These are phyloP conservation scores for Thripadectes ignobilis DNA, from an alignment of 2,797 vertebrate species.

Conservation along the genomic window DNA sequence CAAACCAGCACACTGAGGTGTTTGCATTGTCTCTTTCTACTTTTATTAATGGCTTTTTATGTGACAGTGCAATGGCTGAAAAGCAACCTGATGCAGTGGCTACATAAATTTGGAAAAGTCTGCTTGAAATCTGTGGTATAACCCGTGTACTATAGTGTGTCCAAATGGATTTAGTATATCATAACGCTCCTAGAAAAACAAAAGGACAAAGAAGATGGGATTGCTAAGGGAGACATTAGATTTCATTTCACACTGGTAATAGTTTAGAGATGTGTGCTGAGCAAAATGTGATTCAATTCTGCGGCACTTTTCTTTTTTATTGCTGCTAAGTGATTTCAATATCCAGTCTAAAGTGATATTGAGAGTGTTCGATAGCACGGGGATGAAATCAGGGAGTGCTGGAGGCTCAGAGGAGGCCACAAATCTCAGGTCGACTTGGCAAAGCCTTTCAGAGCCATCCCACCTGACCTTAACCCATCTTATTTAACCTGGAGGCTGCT, in stretches of 20 bases:
- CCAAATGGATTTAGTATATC: constrained; percentile 49
- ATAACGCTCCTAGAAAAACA: constrained; percentile 9
- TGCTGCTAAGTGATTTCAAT: constrained; percentile 58
- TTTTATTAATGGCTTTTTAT: background rate
- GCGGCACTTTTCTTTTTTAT: constrained; percentile 41
- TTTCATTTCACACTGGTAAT: constrained; percentile 65
- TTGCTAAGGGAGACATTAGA: constrained; percentile 53
- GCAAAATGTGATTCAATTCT: constrained; percentile 55
- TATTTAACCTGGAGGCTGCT: constrained; percentile 53
- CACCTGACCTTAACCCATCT: background rate
- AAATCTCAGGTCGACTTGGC: background rate
- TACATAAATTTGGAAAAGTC: background rate
- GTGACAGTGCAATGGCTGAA: background rate
- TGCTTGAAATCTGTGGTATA: background rate
- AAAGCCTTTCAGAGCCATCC: background rate
- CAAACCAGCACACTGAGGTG: background rate
- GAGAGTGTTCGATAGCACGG: background rate
- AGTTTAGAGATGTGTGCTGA: constrained; percentile 38
- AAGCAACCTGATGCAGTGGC: background rate
- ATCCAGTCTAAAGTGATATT: constrained; percentile 54
- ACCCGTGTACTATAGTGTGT: background rate
- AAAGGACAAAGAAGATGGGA: constrained; percentile 41
- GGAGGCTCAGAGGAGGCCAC: constrained; percentile 11
- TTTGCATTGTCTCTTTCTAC: background rate
- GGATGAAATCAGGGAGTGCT: background rate